A percentile compares a stretch with the other conserved stretches of the same genome.
Conservation (phyloP, 2,888 invertebrate species). For the Coenonympha arcania region DNA sequence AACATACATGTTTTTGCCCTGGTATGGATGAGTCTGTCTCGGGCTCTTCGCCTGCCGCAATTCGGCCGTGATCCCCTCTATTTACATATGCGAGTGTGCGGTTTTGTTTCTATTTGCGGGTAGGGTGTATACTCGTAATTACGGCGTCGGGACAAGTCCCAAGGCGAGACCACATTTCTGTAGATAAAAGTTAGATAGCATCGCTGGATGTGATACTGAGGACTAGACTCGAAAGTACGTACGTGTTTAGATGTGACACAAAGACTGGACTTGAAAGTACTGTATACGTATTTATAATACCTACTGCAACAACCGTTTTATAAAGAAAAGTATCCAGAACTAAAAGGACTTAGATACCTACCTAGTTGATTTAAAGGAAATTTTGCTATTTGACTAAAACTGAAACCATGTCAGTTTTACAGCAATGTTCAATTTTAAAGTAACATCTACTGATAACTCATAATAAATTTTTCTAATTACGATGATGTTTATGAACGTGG, state of each 20-base stretch:
- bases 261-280: conserved; percentile 12
- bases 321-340: no score
- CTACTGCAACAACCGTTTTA: no score
- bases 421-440: no score
- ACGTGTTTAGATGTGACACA: conserved; percentile 18
- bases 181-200: conserved; percentile 33
- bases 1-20: neutral
- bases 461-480: no score
- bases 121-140: conserved; percentile 68
- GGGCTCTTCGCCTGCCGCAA: conserved; percentile 26
- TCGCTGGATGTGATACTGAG: conserved; percentile 17
- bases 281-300: no score
- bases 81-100: conserved; percentile 67
- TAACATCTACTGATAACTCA: no score
- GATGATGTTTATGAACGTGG: no score
- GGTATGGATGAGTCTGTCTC: neutral
- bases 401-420: no score
- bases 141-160: conserved; percentile 64
- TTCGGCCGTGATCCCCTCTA: conserved; percentile 49
- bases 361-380: no score
- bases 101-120: conserved; percentile 68
- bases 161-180: conserved; percentile 51
- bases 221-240: no score
- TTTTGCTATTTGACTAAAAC: no score
- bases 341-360: no score